Conservation (phyloP, 2,113 vertebrate genomes). For the Alligator mississippiensis region DNA sequence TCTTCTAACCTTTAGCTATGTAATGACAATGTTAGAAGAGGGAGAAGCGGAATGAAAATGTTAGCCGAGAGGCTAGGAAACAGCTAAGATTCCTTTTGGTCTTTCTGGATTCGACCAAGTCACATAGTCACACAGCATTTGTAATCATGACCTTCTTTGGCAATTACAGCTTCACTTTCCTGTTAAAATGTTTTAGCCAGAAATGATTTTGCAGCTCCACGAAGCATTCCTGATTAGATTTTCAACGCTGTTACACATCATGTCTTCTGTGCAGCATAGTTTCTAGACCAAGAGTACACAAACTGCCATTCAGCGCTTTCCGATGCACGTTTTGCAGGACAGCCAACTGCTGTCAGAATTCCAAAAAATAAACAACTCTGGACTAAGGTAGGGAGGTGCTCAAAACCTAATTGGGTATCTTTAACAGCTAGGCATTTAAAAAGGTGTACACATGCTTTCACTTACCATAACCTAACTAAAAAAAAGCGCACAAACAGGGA, state of each 20-base stretch:
- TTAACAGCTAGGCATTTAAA: neutral
- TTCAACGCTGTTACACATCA: constrained; percentile 60
- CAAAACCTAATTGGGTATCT: neutral
- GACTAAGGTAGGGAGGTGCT: neutral
- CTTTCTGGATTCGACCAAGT: neutral
- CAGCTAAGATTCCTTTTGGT: neutral
- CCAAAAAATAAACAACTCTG: neutral
- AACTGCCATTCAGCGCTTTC: neutral
- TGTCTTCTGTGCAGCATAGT: neutral
- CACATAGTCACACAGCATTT: neutral
- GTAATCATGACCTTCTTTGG: constrained; percentile 48
- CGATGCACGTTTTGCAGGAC: neutral
- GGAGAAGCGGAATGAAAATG: neutral
- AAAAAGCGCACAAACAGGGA: neutral
- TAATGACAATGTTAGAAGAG: neutral
- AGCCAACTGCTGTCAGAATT: neutral
- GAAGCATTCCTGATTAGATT: constrained; percentile 70
- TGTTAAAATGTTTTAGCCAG: constrained; percentile 63
- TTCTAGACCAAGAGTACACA: neutral
- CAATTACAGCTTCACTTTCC: constrained; percentile 53
- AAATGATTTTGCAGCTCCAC: constrained; percentile 39
- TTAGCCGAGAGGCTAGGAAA: neutral
- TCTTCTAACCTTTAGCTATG: constrained; percentile 15
- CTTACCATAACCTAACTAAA: too few species aligned
- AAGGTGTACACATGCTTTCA: neutral